A percentile compares a stretch with the other conserved stretches of the same genome.
Evolutionary conservation across 1,140 invertebrate genomes (phyloP).

Genomic region (Chelonus insularis): DNA sequence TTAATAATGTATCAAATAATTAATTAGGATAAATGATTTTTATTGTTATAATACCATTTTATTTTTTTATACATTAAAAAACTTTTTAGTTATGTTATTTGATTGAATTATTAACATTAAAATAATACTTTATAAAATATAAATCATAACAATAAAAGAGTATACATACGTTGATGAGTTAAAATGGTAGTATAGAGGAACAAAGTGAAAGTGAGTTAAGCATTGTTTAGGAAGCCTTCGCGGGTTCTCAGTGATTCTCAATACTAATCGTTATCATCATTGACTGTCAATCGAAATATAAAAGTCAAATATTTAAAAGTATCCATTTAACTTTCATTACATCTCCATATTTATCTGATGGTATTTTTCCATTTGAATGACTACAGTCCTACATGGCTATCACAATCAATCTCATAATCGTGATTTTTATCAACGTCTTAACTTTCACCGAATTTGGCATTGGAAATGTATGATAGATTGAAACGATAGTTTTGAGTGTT

Average conservation of each 20-base stretch:
- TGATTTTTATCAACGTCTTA: neutral
- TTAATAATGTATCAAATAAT: too few relatives aligned
- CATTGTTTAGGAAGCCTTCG: slow-evolving; percentile 60
- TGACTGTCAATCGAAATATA: neutral
- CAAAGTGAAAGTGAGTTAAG: slow-evolving; percentile 59
- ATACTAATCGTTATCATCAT: slow-evolving; percentile 16
- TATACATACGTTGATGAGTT: slow-evolving; percentile 18
- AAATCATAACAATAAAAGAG: slow-evolving; percentile 5
- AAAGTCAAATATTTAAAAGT: too few relatives aligned
- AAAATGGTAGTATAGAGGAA: slow-evolving; percentile 38
- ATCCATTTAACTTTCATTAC: too few relatives aligned
- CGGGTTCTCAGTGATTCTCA: slow-evolving; percentile 48
- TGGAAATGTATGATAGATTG: slow-evolving; percentile 14
- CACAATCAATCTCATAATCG: neutral
- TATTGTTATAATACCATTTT: too few relatives aligned
- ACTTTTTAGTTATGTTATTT: too few relatives aligned
- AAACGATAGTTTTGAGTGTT: neutral
- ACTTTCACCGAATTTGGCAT: slow-evolving; percentile 33
- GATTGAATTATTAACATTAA: neutral
- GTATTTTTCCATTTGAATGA: neutral
- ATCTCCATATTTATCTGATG: too few relatives aligned
- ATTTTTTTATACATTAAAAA: too few relatives aligned
- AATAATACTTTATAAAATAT: neutral
- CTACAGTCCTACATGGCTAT: neutral
- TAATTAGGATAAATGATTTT: too few relatives aligned